Percentiles rank a stretch among this genome's conserved stretches.
phyloP scores from a whole-genome alignment of 2,113 vertebrate species.

The Reinhardtius hippoglossoides region DNA sequence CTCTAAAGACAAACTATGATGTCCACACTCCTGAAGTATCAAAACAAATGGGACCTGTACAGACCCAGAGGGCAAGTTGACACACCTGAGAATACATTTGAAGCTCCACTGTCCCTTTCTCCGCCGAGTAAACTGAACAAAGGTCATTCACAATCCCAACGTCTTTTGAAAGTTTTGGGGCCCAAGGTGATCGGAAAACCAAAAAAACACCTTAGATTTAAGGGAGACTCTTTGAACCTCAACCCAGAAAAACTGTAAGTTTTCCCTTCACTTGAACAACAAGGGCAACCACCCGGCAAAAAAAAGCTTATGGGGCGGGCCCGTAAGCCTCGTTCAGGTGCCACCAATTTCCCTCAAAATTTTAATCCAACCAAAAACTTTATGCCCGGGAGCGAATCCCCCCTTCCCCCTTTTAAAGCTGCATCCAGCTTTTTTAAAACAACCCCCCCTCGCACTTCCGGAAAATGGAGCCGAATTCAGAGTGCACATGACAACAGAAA shows the following conservation, averaged over 20 bases:
- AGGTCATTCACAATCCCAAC: constrained; percentile 5
- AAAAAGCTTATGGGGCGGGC: constrained; percentile 38
- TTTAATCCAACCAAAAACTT: constrained; percentile 48
- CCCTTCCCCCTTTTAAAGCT: constrained; percentile 20
- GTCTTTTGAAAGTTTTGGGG: background rate
- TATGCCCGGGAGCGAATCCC: background rate
- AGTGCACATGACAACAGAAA: constrained; percentile 41
- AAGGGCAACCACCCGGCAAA: background rate
- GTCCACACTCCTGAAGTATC: background rate
- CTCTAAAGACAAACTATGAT: constrained; percentile 14
- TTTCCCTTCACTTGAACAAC: background rate
- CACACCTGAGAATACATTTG: constrained; percentile 7
- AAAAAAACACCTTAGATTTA: constrained; percentile 54
- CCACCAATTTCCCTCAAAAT: constrained; percentile 37
- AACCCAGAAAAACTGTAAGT: constrained; percentile 59
- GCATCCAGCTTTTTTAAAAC: constrained; percentile 34
- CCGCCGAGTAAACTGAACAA: background rate
- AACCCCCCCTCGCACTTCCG: constrained; percentile 36
- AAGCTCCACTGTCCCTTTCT: constrained; percentile 13
- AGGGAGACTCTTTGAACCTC: constrained; percentile 44
- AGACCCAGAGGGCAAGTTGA: background rate
- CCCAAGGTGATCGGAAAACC: constrained; percentile 5
- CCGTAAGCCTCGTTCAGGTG: constrained; percentile 1
- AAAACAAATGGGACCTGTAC: background rate
- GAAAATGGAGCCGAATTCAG: constrained; percentile 2